These are phyloP conservation scores for Carposina sasakii DNA, from an alignment of 1,140 invertebrate species.

Conservation along the genomic window DNA sequence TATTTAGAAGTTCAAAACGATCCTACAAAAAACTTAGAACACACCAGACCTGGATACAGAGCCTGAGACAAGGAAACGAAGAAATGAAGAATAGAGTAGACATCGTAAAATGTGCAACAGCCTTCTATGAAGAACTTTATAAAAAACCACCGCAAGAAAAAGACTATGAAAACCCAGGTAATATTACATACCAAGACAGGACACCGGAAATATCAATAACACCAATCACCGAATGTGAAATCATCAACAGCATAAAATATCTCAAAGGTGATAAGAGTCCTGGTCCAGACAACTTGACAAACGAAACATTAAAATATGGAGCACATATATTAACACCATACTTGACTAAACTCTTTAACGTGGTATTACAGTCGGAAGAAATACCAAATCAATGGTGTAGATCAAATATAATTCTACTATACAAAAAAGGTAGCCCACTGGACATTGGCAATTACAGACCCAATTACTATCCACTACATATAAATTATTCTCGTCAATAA, in stretches of 20 bases:
- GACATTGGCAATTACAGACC: conserved; percentile 4
- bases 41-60: background rate
- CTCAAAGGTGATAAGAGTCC: too few relatives aligned
- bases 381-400: background rate
- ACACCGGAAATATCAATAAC: too few relatives aligned
- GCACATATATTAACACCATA: background rate
- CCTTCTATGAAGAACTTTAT: background rate
- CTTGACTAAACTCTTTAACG: conserved; percentile 4
- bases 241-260: too few relatives aligned
- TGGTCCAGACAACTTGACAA: background rate
- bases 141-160: background rate
- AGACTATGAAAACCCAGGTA: too few relatives aligned
- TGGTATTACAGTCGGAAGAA: background rate
- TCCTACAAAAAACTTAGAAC: background rate
- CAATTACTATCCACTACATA: conserved; percentile 4
- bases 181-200: too few relatives aligned
- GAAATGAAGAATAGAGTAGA: background rate
- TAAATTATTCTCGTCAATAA: conserved; percentile 1
- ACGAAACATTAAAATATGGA: conserved; percentile 1
- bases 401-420: conserved; percentile 2
- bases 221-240: too few relatives aligned
- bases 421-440: conserved; percentile 5
- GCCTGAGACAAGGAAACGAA: background rate
- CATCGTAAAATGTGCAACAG: background rate
- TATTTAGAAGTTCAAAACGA: too few relatives aligned